Conservation (phyloP, 2,888 invertebrate species). For the Schrankia costaestrigalis region DNA sequence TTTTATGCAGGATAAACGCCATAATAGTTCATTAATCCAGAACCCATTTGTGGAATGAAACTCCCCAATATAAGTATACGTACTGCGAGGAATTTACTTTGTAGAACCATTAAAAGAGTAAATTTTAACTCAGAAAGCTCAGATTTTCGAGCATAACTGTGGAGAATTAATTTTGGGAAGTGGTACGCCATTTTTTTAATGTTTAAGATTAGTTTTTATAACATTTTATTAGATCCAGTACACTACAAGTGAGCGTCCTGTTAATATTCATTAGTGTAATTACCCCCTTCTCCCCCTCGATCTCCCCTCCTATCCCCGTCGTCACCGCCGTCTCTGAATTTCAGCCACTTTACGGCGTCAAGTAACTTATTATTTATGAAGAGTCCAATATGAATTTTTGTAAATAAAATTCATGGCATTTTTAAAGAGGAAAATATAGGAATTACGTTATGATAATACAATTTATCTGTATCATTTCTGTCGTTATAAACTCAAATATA, state of each 20-base stretch:
- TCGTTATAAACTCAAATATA: too few relatives aligned
- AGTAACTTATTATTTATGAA: slow-evolving; percentile 47
- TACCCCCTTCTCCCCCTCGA: slow-evolving; percentile 24
- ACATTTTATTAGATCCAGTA: slow-evolving; percentile 26
- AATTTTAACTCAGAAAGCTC: too few relatives aligned
- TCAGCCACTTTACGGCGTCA: slow-evolving; percentile 34
- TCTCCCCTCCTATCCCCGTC: slow-evolving; percentile 10
- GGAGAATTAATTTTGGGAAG: slow-evolving; percentile 21
- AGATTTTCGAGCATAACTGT: too few relatives aligned
- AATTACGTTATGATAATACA: slow-evolving; percentile 8
- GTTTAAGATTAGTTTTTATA: slow-evolving; percentile 22
- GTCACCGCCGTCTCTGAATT: slow-evolving; percentile 27
- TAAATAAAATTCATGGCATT: slow-evolving; percentile 31
- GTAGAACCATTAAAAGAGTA: too few relatives aligned
- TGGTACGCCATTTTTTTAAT: slow-evolving; percentile 16
- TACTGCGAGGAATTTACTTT: too few relatives aligned
- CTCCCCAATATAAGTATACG: too few relatives aligned
- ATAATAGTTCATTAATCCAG: too few relatives aligned
- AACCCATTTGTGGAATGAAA: too few relatives aligned
- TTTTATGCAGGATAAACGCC: too few relatives aligned
- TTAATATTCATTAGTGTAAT: slow-evolving; percentile 59
- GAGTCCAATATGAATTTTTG: slow-evolving; percentile 40
- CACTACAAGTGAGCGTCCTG: slow-evolving; percentile 32
- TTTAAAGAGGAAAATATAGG: slow-evolving; percentile 16
- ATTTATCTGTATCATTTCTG: too few relatives aligned